Percentiles rank a stretch among this genome's conserved stretches.
These are phyloP conservation scores for Sarcophaga subvicina DNA, from an alignment of 2,888 invertebrate species.

Conservation along the genomic window DNA sequence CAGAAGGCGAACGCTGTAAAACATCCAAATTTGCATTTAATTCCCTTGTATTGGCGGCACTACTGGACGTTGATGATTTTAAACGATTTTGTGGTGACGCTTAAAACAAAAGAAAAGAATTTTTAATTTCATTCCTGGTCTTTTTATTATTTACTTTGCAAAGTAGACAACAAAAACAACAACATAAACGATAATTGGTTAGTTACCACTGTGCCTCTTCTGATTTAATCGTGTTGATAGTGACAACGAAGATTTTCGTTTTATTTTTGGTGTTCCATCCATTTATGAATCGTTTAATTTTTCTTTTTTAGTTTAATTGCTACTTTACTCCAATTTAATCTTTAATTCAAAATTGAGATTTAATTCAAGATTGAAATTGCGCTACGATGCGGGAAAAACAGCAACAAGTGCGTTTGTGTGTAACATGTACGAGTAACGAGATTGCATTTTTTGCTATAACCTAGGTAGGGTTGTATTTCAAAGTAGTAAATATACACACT, in stretches of 20 bases:
- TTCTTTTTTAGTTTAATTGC: background rate
- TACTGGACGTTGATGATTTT: constrained; percentile 39
- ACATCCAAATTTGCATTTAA: constrained; percentile 1
- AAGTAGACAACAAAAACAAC: constrained; percentile 6
- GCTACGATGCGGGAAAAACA: constrained; percentile 23
- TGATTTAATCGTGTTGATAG: constrained; percentile 74
- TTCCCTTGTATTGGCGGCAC: background rate
- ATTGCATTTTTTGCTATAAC: background rate
- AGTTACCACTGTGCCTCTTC: constrained; percentile 75
- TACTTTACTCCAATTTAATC: background rate
- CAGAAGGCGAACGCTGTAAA: constrained; percentile 63
- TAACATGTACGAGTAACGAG: constrained; percentile 3
- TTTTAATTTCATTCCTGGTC: background rate
- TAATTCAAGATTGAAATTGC: background rate
- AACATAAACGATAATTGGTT: background rate
- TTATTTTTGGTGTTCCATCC: constrained; percentile 74
- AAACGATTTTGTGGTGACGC: constrained; percentile 75
- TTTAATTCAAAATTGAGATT: constrained; percentile 14
- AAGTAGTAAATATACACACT: background rate
- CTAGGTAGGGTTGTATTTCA: background rate
- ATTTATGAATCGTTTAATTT: constrained; percentile 44
- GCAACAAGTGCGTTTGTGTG: constrained; percentile 32
- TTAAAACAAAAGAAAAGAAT: constrained; percentile 52
- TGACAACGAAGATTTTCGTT: constrained; percentile 75
- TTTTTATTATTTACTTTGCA: background rate